Conservation (phyloP, 1,140 invertebrate genomes). For the Drosophila triauraria region DNA sequence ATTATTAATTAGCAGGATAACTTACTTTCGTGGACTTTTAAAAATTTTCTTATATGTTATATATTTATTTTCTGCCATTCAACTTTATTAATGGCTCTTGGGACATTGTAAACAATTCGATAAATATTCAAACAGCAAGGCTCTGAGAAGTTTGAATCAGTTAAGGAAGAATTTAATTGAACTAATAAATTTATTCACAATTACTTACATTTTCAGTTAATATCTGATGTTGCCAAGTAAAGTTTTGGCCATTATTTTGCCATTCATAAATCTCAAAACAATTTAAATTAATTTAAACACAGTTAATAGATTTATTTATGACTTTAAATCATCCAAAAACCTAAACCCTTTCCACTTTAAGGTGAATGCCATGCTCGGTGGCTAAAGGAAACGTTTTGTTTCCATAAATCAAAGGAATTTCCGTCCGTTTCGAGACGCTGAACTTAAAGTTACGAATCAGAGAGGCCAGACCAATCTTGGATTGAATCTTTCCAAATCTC, state of each 20-base stretch:
- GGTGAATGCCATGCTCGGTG: constrained; percentile 47
- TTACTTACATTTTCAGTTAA: no score
- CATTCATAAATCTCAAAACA: no score
- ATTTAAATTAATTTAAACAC: not conserved
- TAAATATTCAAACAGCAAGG: no score
- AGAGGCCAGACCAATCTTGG: constrained; percentile 85
- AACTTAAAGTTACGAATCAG: constrained; percentile 85
- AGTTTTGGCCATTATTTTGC: no score
- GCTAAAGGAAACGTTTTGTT: constrained; percentile 12
- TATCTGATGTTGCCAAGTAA: no score
- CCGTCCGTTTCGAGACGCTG: constrained; percentile 45
- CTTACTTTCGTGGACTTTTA: not conserved
- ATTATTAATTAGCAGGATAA: no score
- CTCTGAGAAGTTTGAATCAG: no score
- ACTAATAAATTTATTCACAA: no score
- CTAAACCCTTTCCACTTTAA: constrained; percentile 53
- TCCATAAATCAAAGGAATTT: constrained; percentile 37
- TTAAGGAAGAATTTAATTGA: no score
- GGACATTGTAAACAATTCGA: not conserved
- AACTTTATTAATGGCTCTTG: not conserved
- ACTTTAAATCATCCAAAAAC: not conserved
- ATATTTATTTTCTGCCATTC: not conserved
- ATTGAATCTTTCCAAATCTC: constrained; percentile 86
- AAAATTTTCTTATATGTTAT: not conserved
- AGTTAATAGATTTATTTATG: not conserved